Conservation (phyloP, 1,140 invertebrate species). For the Liolophura sinensis region DNA sequence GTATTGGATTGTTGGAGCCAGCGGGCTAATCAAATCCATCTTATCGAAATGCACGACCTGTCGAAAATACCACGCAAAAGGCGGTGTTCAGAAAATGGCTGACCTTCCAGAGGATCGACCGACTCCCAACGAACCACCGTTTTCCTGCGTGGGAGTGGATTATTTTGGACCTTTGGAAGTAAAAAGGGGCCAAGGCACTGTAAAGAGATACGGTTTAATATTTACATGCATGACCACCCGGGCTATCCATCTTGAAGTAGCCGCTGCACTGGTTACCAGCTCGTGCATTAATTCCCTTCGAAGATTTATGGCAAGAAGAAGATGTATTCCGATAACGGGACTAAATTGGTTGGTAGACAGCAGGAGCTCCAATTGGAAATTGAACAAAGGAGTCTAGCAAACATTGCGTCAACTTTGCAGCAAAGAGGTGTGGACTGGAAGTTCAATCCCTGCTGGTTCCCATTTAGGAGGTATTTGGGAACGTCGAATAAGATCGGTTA, state of each 20-base stretch:
- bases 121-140: slow-evolving; percentile 22
- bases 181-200: slow-evolving; percentile 18
- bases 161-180: slow-evolving; percentile 32
- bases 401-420: too few species aligned
- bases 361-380: too few species aligned
- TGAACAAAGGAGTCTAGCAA: too few species aligned
- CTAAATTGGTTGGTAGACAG: too few species aligned
- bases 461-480: too few species aligned
- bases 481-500: too few species aligned
- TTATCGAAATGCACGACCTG: slow-evolving; percentile 23
- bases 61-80: not conserved
- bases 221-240: slow-evolving; percentile 30
- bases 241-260: slow-evolving; percentile 32
- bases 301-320: too few species aligned
- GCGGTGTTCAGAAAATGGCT: slow-evolving; percentile 22
- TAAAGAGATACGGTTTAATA: slow-evolving; percentile 30
- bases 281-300: too few species aligned
- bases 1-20: slow-evolving; percentile 20
- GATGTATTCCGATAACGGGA: too few species aligned
- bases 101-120: slow-evolving; percentile 17
- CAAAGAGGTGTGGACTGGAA: too few species aligned
- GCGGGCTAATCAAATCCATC: slow-evolving; percentile 9
- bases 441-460: too few species aligned
- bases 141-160: slow-evolving; percentile 23
- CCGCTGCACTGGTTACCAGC: too few species aligned